Evolutionary conservation across 2,888 invertebrate genomes (phyloP), one percentile per base, ranked within the genome.

Genomic region (Periphyllus acericola): DNA sequence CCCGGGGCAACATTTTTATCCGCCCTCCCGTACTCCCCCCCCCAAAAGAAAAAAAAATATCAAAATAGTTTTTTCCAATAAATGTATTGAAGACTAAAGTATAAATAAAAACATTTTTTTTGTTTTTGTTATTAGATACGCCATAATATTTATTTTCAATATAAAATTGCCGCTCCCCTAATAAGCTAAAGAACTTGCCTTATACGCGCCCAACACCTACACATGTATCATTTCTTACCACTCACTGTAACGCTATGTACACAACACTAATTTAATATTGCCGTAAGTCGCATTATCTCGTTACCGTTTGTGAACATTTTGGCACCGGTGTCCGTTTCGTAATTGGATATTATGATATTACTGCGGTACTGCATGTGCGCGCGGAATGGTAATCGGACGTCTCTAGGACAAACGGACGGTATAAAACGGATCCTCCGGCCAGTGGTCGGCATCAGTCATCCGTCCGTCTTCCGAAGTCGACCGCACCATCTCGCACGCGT

Each of bases 241-340:
- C 19, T 29, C 29, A n/a, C 19, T 76, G 76, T 76, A 76, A 29
- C 76, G 29, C 3, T 19, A 46, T 46, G n/a, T 36, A 46, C 14
- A 46, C 46, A 11, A 46, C 14, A 46, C 11, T 46, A 11, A 11
- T 46, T 14, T 46, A 14, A 1, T 46, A 46, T 29, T 29, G 29
- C 29, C 5, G 60, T 60, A 21, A 60, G 46, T 46, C 14, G 46
- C 46, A 11, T 46, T 46, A 46, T 21, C 60, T 60, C 21, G 3
- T 46, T 52, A 78, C 25, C 25, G 52, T 55, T 78, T 55, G 78
- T 79, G 52, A 78, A 78, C 52, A 52, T 78, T 78, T 79, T 79
- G 79, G 79, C 79, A 79, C 32, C 32, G 79, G 14, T 55, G 55
- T 55, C 8, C 79, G 55, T 79, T 79, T 79, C 55, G 55, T 79